Evolutionary conservation across 1,140 invertebrate genomes (phyloP), one percentile per base, ranked within the genome.

Genomic region (Magallana ariakensis): DNA sequence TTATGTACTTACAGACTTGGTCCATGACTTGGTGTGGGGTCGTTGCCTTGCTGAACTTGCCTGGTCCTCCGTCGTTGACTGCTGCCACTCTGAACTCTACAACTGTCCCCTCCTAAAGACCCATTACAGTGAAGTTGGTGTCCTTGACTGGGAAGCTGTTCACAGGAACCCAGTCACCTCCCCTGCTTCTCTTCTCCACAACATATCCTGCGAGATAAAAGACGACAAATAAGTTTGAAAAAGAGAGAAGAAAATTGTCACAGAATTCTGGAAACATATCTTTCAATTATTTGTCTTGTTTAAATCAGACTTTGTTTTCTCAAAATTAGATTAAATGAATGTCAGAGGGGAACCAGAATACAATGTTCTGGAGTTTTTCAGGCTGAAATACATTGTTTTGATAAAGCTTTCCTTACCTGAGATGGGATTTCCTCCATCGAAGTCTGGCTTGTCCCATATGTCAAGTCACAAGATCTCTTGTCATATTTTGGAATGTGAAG

Each of bases 31-130:
- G 97, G 88, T 99, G 98, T 8, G 98, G 97, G 93, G 98, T 97
- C 8, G 98, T 98, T 9, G 98, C 97, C 92, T 97, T 97, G 91
- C 98, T 99, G 2, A 99, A 98, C 87, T 97, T 97, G 86, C 98
- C 98, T 84, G 96, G 96, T 11, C 99, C 99, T 80, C 98, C 97
- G 87, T 99, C 98, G 94, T 99, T 99, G 84, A 99, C 97, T 56
- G 99, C 99, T 89, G 98, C 97, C 6, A 99, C 96, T 88, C 99
- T 96, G 96, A 99, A 99, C 93, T 98, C 97, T 92, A 99, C 99
- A 94, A 99, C 98, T 89, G 98, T 97, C 8, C 98, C 98, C 95
- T 99, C 98, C 85, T 97, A 98, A 10, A 99, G 95, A 89, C 97
- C 97, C 5, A 97, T 97, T 16, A 99, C 97, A 92, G 95, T 91